Evolutionary conservation across 2,888 invertebrate species (phyloP).

Genomic region (Carcina quercana): DNA sequence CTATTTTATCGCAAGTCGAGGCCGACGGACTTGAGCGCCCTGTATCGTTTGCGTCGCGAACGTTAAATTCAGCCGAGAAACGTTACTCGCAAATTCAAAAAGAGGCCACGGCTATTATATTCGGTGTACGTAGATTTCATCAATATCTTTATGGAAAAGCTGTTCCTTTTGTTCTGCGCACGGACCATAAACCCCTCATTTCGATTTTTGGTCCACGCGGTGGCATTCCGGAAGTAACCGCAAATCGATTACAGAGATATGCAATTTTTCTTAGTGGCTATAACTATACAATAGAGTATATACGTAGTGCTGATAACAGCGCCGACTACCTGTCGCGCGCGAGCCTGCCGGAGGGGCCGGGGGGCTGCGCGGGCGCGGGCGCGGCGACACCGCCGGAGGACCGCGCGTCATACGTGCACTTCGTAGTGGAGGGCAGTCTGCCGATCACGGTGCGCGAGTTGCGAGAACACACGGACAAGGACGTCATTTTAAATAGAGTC

Average conservation of each 20-base stretch:
- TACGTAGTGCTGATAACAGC: constrained; percentile 19
- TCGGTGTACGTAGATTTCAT: constrained; percentile 18
- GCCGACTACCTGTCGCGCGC: constrained; percentile 19
- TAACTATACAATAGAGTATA: constrained; percentile 24
- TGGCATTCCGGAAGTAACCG: constrained; percentile 23
- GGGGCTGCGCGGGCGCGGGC: neutral
- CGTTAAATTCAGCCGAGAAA: constrained; percentile 16
- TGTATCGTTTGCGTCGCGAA: constrained; percentile 12
- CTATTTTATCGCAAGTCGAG: neutral
- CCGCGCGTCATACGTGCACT: too few species aligned
- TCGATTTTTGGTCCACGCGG: constrained; percentile 21
- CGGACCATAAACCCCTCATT: constrained; percentile 22
- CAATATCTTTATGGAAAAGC: constrained; percentile 22
- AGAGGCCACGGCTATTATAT: constrained; percentile 23
- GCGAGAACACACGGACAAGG: too few species aligned
- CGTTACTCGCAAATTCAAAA: constrained; percentile 22
- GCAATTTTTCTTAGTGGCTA: constrained; percentile 23
- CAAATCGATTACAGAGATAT: constrained; percentile 22
- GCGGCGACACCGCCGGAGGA: neutral
- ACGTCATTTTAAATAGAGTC: too few species aligned
- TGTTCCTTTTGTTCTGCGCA: constrained; percentile 18
- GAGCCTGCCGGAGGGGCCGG: constrained; percentile 3
- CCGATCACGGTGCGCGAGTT: too few species aligned
- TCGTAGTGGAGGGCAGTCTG: too few species aligned
- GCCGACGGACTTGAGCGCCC: constrained; percentile 2